These are phyloP conservation scores for Melanitta fusca DNA, from an alignment of 2,797 vertebrate genomes.

Conservation along the genomic window DNA sequence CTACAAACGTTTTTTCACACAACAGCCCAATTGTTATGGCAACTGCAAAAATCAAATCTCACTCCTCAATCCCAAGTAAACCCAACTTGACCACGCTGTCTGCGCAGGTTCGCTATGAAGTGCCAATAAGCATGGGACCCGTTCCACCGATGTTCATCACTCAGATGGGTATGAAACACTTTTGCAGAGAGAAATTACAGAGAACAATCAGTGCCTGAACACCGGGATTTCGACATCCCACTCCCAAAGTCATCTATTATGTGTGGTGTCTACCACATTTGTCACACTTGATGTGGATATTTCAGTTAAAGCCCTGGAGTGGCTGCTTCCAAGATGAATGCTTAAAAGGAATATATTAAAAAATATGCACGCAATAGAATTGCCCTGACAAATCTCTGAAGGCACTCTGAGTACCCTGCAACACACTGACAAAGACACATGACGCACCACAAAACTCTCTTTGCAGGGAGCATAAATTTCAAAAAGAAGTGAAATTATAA, in stretches of 20 bases:
- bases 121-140: conserved; percentile 45
- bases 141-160: conserved; percentile 18
- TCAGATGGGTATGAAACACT: conserved; percentile 60
- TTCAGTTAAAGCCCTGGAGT: conserved; percentile 59
- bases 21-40: conserved; percentile 76
- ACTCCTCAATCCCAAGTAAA: conserved; percentile 67
- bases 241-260: conserved; percentile 60
- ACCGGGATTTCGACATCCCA: conserved; percentile 44
- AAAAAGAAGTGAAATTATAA: conserved; percentile 24
- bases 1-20: conserved; percentile 72
- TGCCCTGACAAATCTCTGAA: conserved; percentile 13
- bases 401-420: background rate
- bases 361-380: conserved; percentile 6
- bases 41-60: conserved; percentile 77
- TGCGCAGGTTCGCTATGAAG: background rate
- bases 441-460: background rate
- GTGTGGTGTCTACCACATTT: conserved; percentile 56
- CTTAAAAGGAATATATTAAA: conserved; percentile 56
- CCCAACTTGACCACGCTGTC: background rate
- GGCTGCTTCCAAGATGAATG: conserved; percentile 62
- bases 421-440: background rate
- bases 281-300: conserved; percentile 52
- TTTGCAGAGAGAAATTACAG: conserved; percentile 50
- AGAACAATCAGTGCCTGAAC: conserved; percentile 40
- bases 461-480: background rate